Conservation (phyloP, 2,888 invertebrate species). For the Drosophila merina region DNA sequence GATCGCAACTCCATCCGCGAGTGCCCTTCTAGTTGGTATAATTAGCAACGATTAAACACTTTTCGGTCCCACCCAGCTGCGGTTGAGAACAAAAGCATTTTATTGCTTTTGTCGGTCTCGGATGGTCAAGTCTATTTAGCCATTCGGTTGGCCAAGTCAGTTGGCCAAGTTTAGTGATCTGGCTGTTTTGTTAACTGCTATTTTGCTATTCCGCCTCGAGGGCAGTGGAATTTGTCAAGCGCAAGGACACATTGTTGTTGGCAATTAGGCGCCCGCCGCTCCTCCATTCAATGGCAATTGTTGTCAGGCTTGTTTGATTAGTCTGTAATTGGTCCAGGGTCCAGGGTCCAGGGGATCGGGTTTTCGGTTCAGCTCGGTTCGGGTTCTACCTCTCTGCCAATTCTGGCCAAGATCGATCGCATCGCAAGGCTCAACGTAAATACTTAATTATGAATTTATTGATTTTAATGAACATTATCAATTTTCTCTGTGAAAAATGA, state of each 20-base stretch:
- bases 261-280: conserved; percentile 64
- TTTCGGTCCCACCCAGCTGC: conserved; percentile 74
- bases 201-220: conserved; percentile 14
- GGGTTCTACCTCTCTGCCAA: background rate
- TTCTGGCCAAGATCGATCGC: conserved; percentile 3
- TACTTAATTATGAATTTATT: conserved; percentile 73
- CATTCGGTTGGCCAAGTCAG: background rate
- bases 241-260: conserved; percentile 74
- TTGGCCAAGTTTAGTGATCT: background rate
- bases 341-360: background rate
- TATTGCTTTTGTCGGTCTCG: conserved; percentile 49
- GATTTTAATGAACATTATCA: conserved; percentile 77
- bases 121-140: conserved; percentile 19
- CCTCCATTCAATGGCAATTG: conserved; percentile 59
- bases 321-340: conserved; percentile 63
- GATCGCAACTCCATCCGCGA: conserved; percentile 23
- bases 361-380: background rate
- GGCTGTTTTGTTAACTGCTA: background rate
- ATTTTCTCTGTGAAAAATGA: conserved; percentile 61
- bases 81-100: conserved; percentile 70
- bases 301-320: conserved; percentile 79
- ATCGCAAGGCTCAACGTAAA: conserved; percentile 25
- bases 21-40: conserved; percentile 56
- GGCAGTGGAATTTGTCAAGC: conserved; percentile 69
- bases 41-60: conserved; percentile 78